These are phyloP conservation scores for Ginglymostoma cirratum DNA, from an alignment of 2,113 vertebrate species.

Conservation along the genomic window DNA sequence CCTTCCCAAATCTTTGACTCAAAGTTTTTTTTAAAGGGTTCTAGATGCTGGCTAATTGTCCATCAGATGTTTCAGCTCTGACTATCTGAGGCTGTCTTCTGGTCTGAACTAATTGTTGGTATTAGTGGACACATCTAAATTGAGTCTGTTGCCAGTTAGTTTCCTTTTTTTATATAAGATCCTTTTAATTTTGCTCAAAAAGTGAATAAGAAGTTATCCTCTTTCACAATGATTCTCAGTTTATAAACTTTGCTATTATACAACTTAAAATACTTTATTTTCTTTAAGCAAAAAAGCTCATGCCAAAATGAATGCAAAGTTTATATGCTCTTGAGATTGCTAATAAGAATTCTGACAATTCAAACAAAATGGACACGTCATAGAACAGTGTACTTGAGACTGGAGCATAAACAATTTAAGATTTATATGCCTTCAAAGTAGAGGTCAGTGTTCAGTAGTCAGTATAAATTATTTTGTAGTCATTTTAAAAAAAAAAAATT, in stretches of 20 bases:
- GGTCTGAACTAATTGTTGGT: not conserved
- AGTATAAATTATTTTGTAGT: not conserved
- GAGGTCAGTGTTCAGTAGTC: not conserved
- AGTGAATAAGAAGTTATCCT: not conserved
- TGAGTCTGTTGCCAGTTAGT: not conserved
- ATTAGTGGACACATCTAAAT: not conserved
- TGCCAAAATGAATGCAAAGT: not conserved
- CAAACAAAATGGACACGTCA: not conserved
- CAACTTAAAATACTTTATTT: not conserved
- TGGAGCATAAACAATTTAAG: not conserved
- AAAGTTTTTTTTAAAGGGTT: too few species aligned
- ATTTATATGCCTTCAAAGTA: not conserved
- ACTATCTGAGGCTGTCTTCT: too few species aligned
- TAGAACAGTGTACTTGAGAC: not conserved
- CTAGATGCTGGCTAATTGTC: too few species aligned
- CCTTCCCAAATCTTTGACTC: too few species aligned
- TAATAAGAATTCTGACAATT: not conserved
- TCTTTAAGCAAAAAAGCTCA: not conserved
- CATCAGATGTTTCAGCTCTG: too few species aligned
- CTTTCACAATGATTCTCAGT: not conserved
- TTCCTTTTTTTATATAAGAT: not conserved
- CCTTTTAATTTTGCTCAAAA: not conserved
- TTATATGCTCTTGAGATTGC: not conserved
- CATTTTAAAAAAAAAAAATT: too few species aligned
- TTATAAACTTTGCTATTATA: not conserved